Conservation (phyloP, 1,140 invertebrate genomes). For the Trichonephila clavipes region DNA sequence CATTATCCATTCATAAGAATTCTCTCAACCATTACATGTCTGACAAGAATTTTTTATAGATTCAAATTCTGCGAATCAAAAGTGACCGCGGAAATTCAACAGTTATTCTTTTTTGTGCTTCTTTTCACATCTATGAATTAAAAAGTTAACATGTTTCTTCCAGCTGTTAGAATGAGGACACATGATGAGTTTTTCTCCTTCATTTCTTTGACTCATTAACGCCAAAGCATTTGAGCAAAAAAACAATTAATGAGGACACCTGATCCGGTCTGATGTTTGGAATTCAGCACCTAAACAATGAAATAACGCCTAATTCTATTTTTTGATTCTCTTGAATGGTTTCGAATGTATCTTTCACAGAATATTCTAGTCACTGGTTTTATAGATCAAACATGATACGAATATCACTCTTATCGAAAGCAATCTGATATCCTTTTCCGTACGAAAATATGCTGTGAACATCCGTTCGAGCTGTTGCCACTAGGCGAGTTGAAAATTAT, state of each 20-base stretch:
- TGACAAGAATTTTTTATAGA: neutral
- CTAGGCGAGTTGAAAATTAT: neutral
- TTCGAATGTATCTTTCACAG: neutral
- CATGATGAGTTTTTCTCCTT: neutral
- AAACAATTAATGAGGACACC: slow-evolving; percentile 19
- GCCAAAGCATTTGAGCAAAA: neutral
- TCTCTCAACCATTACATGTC: neutral
- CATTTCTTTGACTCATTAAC: slow-evolving; percentile 5
- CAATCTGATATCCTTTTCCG: neutral
- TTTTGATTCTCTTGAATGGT: neutral
- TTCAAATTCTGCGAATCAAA: neutral
- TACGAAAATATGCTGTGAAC: neutral
- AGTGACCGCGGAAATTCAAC: neutral
- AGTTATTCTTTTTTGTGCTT: neutral
- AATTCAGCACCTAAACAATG: neutral
- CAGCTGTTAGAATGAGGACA: slow-evolving; percentile 12
- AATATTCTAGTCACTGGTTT: neutral
- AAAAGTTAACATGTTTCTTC: neutral
- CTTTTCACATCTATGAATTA: neutral
- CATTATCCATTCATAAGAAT: slow-evolving; percentile 28
- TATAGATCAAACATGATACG: neutral
- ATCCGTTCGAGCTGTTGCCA: neutral
- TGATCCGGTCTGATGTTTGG: neutral
- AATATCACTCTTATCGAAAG: neutral
- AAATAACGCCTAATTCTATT: neutral